Percentiles rank a stretch among this genome's conserved stretches.
Conservation (phyloP, 2,888 invertebrate species). For the Rosalia funebris region DNA sequence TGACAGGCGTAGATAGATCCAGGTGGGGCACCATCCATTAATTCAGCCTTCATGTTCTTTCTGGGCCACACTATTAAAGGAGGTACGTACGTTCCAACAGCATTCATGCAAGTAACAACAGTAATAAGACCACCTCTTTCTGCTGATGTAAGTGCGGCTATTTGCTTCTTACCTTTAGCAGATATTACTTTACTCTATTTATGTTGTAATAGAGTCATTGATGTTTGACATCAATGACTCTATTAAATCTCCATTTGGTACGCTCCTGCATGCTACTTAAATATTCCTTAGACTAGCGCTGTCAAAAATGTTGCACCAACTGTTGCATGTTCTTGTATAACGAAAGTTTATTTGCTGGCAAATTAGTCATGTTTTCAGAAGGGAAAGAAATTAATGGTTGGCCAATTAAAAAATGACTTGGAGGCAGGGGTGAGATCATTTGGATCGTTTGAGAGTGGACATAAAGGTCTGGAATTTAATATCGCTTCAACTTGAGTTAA, state of each 20-base stretch:
- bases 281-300: not conserved
- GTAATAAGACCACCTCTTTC: no score
- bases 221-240: no score
- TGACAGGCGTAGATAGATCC: no score
- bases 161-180: no score
- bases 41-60: no score
- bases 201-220: no score
- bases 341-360: not conserved
- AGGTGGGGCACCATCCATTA: no score
- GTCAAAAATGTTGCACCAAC: not conserved
- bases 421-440: conserved; percentile 2
- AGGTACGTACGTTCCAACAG: no score
- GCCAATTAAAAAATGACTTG: conserved; percentile 22
- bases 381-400: not conserved
- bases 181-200: no score
- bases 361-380: not conserved
- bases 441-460: conserved; percentile 6
- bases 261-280: not conserved
- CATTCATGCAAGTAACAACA: no score
- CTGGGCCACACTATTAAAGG: no score
- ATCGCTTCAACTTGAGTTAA: conserved; percentile 17
- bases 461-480: conserved; percentile 11
- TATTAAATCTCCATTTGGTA: conserved; percentile 8
- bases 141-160: no score
- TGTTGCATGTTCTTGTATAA: not conserved